Conservation (phyloP, 2,797 vertebrate genomes). For the Fistularia tabacaria region DNA sequence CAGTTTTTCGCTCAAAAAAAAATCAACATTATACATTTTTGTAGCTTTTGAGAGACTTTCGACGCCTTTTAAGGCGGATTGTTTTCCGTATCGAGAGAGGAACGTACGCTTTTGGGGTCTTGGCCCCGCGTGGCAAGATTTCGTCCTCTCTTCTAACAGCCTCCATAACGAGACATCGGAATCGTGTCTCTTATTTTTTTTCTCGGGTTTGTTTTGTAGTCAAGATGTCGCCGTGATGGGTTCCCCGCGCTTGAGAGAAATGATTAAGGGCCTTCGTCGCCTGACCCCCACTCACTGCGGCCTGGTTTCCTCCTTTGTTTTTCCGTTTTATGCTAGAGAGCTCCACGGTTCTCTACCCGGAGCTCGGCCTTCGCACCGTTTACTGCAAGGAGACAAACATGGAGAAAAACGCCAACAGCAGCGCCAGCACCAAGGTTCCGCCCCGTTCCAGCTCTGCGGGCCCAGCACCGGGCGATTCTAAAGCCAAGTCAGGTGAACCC, state of each 20-base stretch:
- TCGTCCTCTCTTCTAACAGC: constrained; percentile 47
- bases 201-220: constrained; percentile 62
- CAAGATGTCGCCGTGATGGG: constrained; percentile 98
- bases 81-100: constrained; percentile 49
- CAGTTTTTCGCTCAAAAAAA: constrained; percentile 48
- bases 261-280: constrained; percentile 87
- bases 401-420: constrained; percentile 81
- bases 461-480: constrained; percentile 85
- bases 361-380: constrained; percentile 78
- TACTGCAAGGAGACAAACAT: constrained; percentile 63
- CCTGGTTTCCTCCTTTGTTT: constrained; percentile 65
- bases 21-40: constrained; percentile 55
- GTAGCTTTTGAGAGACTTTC: constrained; percentile 58
- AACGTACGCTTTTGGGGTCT: constrained; percentile 48
- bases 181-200: constrained; percentile 78
- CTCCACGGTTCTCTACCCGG: constrained; percentile 74
- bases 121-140: constrained; percentile 70
- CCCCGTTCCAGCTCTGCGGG: constrained; percentile 88
- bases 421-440: constrained; percentile 83
- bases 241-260: constrained; percentile 87
- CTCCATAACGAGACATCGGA: constrained; percentile 68
- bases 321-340: constrained; percentile 72
- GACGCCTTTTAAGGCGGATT: constrained; percentile 54
- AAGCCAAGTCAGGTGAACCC: constrained; percentile 87
- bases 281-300: constrained; percentile 78